phyloP scores from a whole-genome alignment of 2,888 invertebrate genomes.

The Mylabris sibirica region DNA sequence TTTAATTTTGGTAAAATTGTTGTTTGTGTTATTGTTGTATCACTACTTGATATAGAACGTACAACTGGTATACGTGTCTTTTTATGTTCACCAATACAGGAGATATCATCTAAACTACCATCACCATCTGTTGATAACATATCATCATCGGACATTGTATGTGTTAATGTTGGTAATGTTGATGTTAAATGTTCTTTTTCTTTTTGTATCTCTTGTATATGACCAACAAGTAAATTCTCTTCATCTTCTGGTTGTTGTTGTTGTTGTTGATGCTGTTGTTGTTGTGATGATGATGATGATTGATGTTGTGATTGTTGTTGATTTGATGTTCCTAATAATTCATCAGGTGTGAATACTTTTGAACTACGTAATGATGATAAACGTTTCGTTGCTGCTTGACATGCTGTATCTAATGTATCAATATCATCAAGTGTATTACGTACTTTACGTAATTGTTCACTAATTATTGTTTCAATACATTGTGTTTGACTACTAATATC shows the following conservation, averaged over 20 bases:
- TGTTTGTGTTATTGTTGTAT: slow-evolving; percentile 43
- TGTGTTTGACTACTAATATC: slow-evolving; percentile 90
- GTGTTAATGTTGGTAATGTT: slow-evolving; percentile 79
- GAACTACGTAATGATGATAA: slow-evolving; percentile 79
- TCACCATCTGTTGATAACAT: slow-evolving; percentile 81
- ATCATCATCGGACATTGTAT: slow-evolving; percentile 89
- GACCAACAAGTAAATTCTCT: slow-evolving; percentile 77
- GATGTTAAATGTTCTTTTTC: slow-evolving; percentile 83
- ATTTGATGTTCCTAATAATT: slow-evolving; percentile 58
- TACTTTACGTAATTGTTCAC: slow-evolving; percentile 86
- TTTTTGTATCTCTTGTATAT: slow-evolving; percentile 82
- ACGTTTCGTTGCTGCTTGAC: slow-evolving; percentile 83
- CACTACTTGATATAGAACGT: slow-evolving; percentile 58
- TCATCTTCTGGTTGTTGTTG: slow-evolving; percentile 68
- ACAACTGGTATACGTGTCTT: slow-evolving; percentile 55
- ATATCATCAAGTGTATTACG: slow-evolving; percentile 87
- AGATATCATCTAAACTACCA: slow-evolving; percentile 72
- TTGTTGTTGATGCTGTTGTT: slow-evolving; percentile 5
- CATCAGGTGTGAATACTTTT: slow-evolving; percentile 72
- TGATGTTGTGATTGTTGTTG: neutral
- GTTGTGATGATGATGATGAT: neutral
- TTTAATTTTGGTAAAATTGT: slow-evolving; percentile 54
- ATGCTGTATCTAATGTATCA: slow-evolving; percentile 86
- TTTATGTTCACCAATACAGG: slow-evolving; percentile 56
- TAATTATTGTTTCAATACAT: slow-evolving; percentile 90